Base-by-base conservation (phyloP, 2,797 vertebrate genomes). In the Falco columbarius region DNA sequence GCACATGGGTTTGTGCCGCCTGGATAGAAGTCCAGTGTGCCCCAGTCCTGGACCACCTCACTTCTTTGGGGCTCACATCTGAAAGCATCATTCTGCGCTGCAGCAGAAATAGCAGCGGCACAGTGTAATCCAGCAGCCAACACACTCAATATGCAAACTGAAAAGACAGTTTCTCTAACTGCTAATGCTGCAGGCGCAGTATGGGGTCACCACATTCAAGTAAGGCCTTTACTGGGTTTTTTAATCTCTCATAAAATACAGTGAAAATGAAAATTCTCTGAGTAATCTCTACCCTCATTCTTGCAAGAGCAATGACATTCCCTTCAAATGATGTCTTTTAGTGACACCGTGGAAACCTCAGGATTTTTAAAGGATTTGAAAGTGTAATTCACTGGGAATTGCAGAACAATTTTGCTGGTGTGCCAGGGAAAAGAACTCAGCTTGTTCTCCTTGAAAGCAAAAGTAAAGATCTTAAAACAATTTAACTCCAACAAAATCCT, bases 281-380 rank as follows among this genome's bases (percentile, higher is more conserved):
- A 76, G 19, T 58, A 68, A 90, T 86, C 95, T 90, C 66, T 72
- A 46, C 42, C 12, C 51, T 84, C 14, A 10, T 84, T 79, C 90
- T 36, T 47, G 32, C 56, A 90, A 86, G 19, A 51, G 7, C 55
- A 82, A 81, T 12, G 47, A 58, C 77, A 47, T 73, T 73, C 26
- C 38, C 86, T 90, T 84, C 55, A 84, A 68, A 80, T 51, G 27
- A 84, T 34, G 22, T 22, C 24, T 92, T 87, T 66, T 26, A 89
- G 42, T 86, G 74, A 93, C 89, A 84, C 71, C 77, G 81, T 89
- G 71, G 90, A 96, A 95, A 94, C 83, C 59, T 79, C 2, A 2
- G 27, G 21, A 59, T 84, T 81, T 94, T 92, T 52, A 55, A 84
- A 90, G 24, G 46, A 67, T 73, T 80, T 89, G 55, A 92, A 90